Evolutionary conservation across 2,113 vertebrate species (phyloP), one percentile per base, ranked within the genome.

Genomic region (Bombycilla garrulus): DNA sequence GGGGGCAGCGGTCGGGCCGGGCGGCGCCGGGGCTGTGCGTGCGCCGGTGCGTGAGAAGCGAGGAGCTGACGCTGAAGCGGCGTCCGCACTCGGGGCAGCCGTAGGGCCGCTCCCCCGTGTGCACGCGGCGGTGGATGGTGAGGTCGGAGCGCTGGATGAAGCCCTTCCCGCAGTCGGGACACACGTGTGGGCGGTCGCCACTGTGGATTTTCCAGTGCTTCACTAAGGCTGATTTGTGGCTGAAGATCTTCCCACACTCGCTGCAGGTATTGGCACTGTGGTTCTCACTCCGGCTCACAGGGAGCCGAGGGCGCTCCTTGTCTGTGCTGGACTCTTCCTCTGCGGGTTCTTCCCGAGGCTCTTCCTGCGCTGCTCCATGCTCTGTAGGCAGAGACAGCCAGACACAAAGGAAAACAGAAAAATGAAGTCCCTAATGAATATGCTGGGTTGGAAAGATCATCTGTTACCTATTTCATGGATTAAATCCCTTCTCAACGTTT

Each of bases 31-130:
- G 92, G 0, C 84, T 82, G 9, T 98, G 98, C 69, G 95, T 96
- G 0, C 97, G 97, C 22, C 81, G 97, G 87, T 98, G 98, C 11
- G 96, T 86, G 33, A 98, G 97, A 60, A 98, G 42, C 11, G 97
- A 98, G 81, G 97, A 97, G 93, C 97, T 97, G 91, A 97, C 96
- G 24, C 97, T 95, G 94, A 98, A 98, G 73, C 97, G 94, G 69
- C 97, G 97, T 31, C 97, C 97, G 3, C 97, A 98, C 54, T 96
- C 95, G 12, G 97, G 64, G 74, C 38, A 38, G 38, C 38, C 38
- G 38, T 38, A 38, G 38, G 38, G 38, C 38, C 38, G 38, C 38
- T 38, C 38, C 9, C 38, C 38, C 38, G 38, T 38, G 38, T 38
- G 38, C 38, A 38, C 38, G 9, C 38, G 38, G 38, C 38, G 38